A percentile compares a stretch with the other conserved stretches of the same genome.
Evolutionary conservation across 2,113 vertebrate genomes (phyloP).

Genomic region (Tyrannus savana): DNA sequence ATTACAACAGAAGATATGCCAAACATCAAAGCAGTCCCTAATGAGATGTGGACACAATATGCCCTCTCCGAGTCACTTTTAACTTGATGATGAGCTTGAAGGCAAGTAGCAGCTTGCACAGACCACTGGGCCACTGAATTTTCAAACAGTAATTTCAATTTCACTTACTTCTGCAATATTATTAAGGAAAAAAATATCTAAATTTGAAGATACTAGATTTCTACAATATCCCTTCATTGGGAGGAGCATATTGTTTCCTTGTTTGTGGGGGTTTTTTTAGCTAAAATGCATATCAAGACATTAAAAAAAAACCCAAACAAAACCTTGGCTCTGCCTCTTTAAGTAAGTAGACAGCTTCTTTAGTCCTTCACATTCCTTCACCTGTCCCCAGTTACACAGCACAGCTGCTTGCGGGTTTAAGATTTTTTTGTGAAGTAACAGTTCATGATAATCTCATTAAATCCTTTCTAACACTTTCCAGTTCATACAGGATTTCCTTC

Average conservation of each 20-base stretch:
- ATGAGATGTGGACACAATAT: neutral
- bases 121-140: neutral
- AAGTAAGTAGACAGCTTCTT: conserved; percentile 7
- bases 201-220: neutral
- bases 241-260: neutral
- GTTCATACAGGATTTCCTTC: conserved; percentile 64
- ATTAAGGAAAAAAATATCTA: neutral
- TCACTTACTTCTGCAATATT: neutral
- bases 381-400: conserved; percentile 60
- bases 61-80: neutral
- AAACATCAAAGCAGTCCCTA: neutral
- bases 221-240: neutral
- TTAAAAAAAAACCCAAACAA: neutral
- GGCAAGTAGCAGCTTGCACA: neutral
- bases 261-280: neutral
- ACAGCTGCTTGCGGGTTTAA: conserved; percentile 39
- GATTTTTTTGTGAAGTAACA: conserved; percentile 75
- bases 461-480: conserved; percentile 75
- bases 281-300: neutral
- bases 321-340: neutral
- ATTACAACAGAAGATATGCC: neutral
- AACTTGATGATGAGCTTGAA: neutral
- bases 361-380: conserved; percentile 35
- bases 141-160: neutral
- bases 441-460: conserved; percentile 78